Evolutionary conservation across 2,888 invertebrate species (phyloP), one percentile per base, ranked within the genome.

Genomic region (Willowsia nigromaculata): DNA sequence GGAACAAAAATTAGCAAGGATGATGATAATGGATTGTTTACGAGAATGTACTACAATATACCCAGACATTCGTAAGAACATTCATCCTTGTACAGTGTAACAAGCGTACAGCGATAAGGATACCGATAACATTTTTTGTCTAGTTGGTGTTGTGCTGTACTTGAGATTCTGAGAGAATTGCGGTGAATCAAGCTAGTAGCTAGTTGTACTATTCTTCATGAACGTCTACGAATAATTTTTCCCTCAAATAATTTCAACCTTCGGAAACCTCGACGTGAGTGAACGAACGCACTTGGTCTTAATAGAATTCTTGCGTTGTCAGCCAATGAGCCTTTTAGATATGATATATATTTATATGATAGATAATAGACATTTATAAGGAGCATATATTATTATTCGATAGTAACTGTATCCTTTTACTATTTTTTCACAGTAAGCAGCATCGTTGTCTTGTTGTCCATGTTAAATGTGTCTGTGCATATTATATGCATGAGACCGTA

Each of bases 261-360:
- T 76, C 76, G 50, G 30, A 47, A 71, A 22, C 25, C 40, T 50
- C 50, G n/a, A 50, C 11, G 76, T 18, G 30, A 76, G 76, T 76
- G 76, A 76, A 76, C 30, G 76, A 76, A 76, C 76, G 76, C 76
- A 50, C 76, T 76, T 76, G 76, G 76, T 76, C 76, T 50, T 37
- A 53, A 76, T 76, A 30, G 0, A 30, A 47, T 7, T 76, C 50
- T n/a, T 50, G 50, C 18, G n/a, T 37, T 11, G 11, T 65, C n/a
- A n/a, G 53, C 5, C 53, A 53, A 6, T 18, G 53, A n/a, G n/a
- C n/a, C n/a, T n/a, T n/a, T n/a, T n/a, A n/a, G n/a, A n/a, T n/a
- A n/a, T n/a, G n/a, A n/a, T n/a, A n/a, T n/a, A n/a, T n/a, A n/a
- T n/a, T n/a, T n/a, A n/a, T n/a, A n/a, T n/a, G n/a, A n/a, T n/a